phyloP scores from a whole-genome alignment of 92 coral and sea anemone species.

The Virgularia gustaviana region DNA sequence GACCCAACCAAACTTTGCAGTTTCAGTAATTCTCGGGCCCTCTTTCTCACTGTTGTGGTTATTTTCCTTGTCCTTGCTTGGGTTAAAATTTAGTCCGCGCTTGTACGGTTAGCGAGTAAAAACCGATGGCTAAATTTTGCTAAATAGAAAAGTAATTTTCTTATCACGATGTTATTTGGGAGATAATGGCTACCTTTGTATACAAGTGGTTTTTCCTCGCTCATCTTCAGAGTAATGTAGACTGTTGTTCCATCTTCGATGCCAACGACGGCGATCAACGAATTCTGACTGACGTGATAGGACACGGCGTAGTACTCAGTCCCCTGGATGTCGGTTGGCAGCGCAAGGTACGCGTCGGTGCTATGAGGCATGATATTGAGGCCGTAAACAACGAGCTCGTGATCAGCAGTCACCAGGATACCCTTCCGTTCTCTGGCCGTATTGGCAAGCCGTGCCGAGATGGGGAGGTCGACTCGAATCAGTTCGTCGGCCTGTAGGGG shows the following conservation, averaged over 20 bases:
- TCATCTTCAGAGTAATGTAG: constrained; percentile 16
- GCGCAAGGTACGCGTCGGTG: constrained; percentile 74
- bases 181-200: too few species aligned
- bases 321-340: constrained; percentile 62
- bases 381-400: constrained; percentile 68
- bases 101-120: too few species aligned
- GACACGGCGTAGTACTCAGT: constrained; percentile 70
- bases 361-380: constrained; percentile 34
- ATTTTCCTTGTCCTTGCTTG: too few species aligned
- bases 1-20: too few species aligned
- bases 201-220: background rate
- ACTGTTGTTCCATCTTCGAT: constrained; percentile 47
- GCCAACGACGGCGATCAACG: constrained; percentile 72
- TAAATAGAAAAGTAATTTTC: too few species aligned
- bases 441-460: constrained; percentile 44
- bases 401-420: constrained; percentile 58
- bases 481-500: constrained; percentile 15
- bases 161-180: too few species aligned
- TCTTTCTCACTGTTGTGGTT: too few species aligned
- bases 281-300: constrained; percentile 35
- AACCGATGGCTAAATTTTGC: too few species aligned
- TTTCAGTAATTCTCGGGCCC: too few species aligned
- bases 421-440: constrained; percentile 59
- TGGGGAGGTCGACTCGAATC: constrained; percentile 53
- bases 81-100: too few species aligned